These are phyloP conservation scores for Montipora capricornis DNA, from an alignment of 64 coral and sea anemone genomes.

Conservation along the genomic window DNA sequence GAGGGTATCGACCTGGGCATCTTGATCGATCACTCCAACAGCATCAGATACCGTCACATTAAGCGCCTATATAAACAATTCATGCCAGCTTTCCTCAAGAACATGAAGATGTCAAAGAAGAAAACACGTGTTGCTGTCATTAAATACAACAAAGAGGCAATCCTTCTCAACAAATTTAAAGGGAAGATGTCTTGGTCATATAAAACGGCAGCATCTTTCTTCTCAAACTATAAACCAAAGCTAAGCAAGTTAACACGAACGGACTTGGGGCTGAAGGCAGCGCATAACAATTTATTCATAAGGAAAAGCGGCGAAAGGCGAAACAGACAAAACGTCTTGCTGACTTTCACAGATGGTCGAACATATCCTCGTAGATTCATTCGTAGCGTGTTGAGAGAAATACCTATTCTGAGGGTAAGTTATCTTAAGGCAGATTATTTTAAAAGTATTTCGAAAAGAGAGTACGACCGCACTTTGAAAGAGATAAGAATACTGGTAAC, in stretches of 20 bases:
- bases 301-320: not conserved
- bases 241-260: not conserved
- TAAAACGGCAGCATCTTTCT: not conserved
- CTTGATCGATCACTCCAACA: not conserved
- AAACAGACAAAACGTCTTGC: conserved; percentile 1
- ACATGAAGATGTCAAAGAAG: not conserved
- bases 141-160: not conserved
- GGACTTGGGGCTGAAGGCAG: not conserved
- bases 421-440: not conserved
- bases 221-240: not conserved
- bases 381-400: not conserved
- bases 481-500: no score
- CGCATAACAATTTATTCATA: not conserved
- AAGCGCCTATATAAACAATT: conserved; percentile 3
- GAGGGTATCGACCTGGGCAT: conserved; percentile 27
- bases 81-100: not conserved
- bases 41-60: not conserved
- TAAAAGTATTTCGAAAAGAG: not conserved
- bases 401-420: not conserved
- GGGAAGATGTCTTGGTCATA: not conserved
- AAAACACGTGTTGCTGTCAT: conserved; percentile 4
- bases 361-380: not conserved
- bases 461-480: no score
- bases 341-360: conserved; percentile 16
- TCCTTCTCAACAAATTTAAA: not conserved